Conservation (phyloP, 2,113 vertebrate species). For the Gallinago undulata region DNA sequence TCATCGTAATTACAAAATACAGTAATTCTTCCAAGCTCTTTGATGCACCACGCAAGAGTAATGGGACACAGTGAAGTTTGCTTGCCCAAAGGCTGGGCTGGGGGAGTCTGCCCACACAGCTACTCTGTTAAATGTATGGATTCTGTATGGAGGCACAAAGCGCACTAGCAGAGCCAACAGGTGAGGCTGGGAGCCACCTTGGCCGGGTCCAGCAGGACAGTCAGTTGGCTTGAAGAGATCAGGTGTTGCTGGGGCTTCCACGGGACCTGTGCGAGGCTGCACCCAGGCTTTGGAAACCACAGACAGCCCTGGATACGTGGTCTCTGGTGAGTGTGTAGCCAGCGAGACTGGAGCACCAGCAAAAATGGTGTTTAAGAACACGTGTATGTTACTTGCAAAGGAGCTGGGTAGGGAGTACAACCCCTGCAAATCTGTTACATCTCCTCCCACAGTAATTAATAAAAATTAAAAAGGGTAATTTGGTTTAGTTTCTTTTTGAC, state of each 20-base stretch:
- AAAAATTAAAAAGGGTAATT: neutral
- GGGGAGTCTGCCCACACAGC: neutral
- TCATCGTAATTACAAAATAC: neutral
- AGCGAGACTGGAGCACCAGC: neutral
- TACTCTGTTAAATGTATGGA: fast-evolving
- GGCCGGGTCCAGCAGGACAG: fast-evolving
- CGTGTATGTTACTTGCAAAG: neutral
- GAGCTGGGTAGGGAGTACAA: neutral
- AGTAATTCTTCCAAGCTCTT: neutral
- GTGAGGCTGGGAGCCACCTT: neutral
- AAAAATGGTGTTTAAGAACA: neutral
- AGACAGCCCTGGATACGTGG: neutral
- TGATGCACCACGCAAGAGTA: neutral
- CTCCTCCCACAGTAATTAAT: neutral
- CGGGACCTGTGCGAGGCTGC: neutral
- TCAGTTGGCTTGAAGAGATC: neutral
- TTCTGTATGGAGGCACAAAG: neutral
- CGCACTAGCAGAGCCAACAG: fast-evolving
- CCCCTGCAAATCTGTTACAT: neutral
- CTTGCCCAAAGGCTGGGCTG: neutral
- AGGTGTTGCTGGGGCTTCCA: neutral
- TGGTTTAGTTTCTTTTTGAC: neutral
- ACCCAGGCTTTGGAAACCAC: neutral
- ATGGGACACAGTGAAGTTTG: fast-evolving
- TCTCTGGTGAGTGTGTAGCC: neutral